Conservation (phyloP, 2,797 vertebrate species). For the Muscicapa striata region DNA sequence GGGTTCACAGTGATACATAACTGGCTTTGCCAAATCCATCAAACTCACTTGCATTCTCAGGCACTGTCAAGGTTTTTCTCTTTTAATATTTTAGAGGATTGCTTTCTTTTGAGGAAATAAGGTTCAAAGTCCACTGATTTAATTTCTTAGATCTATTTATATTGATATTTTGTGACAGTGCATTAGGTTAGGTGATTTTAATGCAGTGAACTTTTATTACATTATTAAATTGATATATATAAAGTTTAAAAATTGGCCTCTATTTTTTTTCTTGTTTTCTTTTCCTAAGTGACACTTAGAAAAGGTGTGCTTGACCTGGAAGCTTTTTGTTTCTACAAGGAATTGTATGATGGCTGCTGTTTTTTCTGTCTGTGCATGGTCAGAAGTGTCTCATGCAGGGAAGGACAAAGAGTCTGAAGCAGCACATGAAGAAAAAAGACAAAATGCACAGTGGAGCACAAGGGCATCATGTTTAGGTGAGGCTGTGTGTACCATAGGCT, state of each 20-base stretch:
- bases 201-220: background rate
- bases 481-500: background rate
- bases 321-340: background rate
- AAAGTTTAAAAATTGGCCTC: background rate
- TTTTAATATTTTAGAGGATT: background rate
- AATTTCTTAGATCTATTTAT: background rate
- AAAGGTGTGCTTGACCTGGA: background rate
- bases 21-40: background rate
- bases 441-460: background rate
- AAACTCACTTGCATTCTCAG: background rate
- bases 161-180: background rate
- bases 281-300: background rate
- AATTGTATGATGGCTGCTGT: background rate
- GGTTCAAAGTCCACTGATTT: background rate
- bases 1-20: background rate
- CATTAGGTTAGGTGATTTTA: background rate
- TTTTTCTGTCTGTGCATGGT: background rate
- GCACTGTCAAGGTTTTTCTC: background rate
- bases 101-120: background rate
- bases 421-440: background rate
- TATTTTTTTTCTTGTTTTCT: background rate
- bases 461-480: background rate
- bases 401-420: background rate
- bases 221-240: background rate
- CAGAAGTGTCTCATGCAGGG: background rate